Evolutionary conservation across 1,140 invertebrate species (phyloP), one percentile per base, ranked within the genome.

Genomic region (Pinna nobilis): DNA sequence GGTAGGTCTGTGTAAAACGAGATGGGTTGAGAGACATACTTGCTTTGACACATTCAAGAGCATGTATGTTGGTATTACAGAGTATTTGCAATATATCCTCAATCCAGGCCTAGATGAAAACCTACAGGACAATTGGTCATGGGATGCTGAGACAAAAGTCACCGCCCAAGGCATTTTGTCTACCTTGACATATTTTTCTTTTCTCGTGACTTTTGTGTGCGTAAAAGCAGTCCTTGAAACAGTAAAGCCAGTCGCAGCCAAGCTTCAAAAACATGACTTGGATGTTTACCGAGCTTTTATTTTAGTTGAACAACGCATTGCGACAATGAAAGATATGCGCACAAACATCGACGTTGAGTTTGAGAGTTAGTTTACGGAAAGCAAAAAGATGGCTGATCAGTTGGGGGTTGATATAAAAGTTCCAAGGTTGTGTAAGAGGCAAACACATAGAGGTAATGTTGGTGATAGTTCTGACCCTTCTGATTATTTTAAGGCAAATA

Each of bases 21-120:
- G 63, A 55, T 74, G 71, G 71, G 65, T 51, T 47, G 71, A 65
- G 50, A 41, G 64, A 18, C 71, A 74, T 64, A 51, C 67, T n/a
- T 67, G 39, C 7, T 74, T 47, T 25, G 47, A 74, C 7, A 32
- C 67, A n/a, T 67, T 66, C 39, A 44, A 44, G 39, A 44, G 39
- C 39, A 44, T 44, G 39, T 44, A 44, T 44, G 39, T 44, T 44
- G n/a, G 39, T 44, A 44, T n/a, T 44, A 44, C 39, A 44, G n/a
- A 11, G 39, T 44, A n/a, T 44, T 44, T 44, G 39, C 39, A 44
- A n/a, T 44, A 44, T 44, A 44, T 44, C n/a, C 39, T n/a, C n/a
- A n/a, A n/a, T 51, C 50, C 50, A 13, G 50, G 50, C 23, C 11
- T 23, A 20, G 50, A 51, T 7, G 11, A 15, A 51, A 51, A 51